These are phyloP conservation scores for Glandiceps talaboti DNA, from an alignment of 53 echinoderm and acorn worm species.

Conservation along the genomic window DNA sequence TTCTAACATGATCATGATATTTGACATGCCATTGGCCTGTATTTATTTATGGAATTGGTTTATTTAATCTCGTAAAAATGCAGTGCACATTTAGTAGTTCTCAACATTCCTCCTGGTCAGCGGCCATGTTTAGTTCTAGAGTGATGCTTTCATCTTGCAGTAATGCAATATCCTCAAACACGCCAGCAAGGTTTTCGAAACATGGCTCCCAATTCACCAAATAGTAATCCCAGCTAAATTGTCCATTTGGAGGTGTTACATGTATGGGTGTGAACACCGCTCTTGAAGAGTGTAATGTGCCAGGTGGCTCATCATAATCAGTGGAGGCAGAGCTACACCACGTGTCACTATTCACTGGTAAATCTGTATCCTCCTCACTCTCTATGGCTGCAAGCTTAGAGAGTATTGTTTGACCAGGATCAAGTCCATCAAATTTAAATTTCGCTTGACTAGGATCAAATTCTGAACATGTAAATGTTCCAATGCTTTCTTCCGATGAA, in stretches of 20 bases:
- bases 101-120: not conserved
- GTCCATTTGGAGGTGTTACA: conserved; percentile 32
- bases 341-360: conserved; percentile 35
- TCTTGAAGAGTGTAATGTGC: conserved; percentile 76
- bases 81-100: too few species aligned
- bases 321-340: conserved; percentile 34
- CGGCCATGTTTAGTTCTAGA: not conserved
- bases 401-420: conserved; percentile 51
- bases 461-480: conserved; percentile 94
- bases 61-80: too few species aligned
- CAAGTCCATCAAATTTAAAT: conserved; percentile 18
- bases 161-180: conserved; percentile 80
- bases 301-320: conserved; percentile 62
- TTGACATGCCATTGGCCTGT: too few species aligned
- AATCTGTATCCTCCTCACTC: conserved; percentile 36
- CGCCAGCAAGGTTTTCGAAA: conserved; percentile 61
- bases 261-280: conserved; percentile 47
- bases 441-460: not conserved
- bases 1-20: too few species aligned
- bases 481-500: conserved; percentile 80
- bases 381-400: conserved; percentile 54
- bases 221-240: conserved; percentile 58
- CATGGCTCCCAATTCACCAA: conserved; percentile 91
- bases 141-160: conserved; percentile 39
- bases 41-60: too few species aligned